These are phyloP conservation scores for Tetragonisca angustula DNA, from an alignment of 2,888 invertebrate genomes.

Conservation along the genomic window DNA sequence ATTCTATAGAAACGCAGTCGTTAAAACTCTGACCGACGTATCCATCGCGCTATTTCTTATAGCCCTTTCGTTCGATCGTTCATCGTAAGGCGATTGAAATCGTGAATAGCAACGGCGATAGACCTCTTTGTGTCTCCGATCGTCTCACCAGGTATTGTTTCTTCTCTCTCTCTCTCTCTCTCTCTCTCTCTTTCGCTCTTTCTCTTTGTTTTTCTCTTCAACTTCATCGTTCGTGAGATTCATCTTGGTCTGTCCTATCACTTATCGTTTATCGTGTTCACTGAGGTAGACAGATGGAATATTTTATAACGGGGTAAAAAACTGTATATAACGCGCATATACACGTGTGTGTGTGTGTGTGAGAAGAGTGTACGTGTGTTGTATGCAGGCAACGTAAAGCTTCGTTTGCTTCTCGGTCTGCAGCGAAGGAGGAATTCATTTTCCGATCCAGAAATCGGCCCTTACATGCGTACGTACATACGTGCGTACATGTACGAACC, in stretches of 20 bases:
- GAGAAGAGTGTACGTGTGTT: neutral
- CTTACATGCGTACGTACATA: neutral
- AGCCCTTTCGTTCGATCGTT: neutral
- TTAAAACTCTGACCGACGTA: neutral
- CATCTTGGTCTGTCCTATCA: constrained; percentile 71
- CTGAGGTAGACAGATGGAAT: constrained; percentile 83
- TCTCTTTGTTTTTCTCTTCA: neutral
- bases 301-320: constrained; percentile 63
- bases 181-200: neutral
- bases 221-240: constrained; percentile 61
- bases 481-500: neutral
- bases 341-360: constrained; percentile 7
- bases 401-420: constrained; percentile 4
- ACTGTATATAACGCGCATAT: constrained; percentile 30
- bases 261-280: constrained; percentile 80
- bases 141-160: neutral
- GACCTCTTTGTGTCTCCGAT: neutral
- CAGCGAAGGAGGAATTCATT: constrained; percentile 28
- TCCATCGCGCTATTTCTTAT: neutral
- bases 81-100: neutral
- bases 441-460: neutral
- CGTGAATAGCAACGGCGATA: constrained; percentile 13
- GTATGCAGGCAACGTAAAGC: neutral
- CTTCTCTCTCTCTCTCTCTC: neutral
- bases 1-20: neutral